Base-by-base conservation (phyloP, 2,888 invertebrate genomes). In the Crepidodera aurea region DNA sequence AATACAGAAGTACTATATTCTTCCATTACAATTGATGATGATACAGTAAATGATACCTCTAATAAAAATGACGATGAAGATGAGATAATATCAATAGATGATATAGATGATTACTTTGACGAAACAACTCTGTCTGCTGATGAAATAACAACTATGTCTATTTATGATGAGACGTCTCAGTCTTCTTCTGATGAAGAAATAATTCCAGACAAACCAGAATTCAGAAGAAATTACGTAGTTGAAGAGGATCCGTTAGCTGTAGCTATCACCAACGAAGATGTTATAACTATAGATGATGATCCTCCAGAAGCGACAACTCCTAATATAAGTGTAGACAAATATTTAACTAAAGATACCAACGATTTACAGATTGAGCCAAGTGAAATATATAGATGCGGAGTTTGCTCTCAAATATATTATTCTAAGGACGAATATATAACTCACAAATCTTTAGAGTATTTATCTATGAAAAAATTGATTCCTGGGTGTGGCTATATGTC, bases 221-320 rank as follows among this genome's bases (percentile, higher is more conserved):
- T n/a, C 7, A 25, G 3, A 25, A 25, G 25, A 25, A 7, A 7
- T 5, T 13, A 10, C 6, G n/a, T 2, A 12, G 1, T 22, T n/a
- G 44, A 44, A n/a, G 3, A 44, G 13, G 44, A 44, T 44, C 44
- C 44, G 1, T 4, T 44, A 44, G 34, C 12, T 13, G 13, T 13
- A 34, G 2, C 12, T 12, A 34, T 12, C 10, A 12, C 13, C 1
- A n/a, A 1, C 1, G 6, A 1, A 3, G 44, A 44, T 3, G 22
- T 44, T 7, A 44, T 44, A 44, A 44, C 44, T 10, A 44, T 44
- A 44, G 44, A 44, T 4, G 44, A 44, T 22, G 44, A 44, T 44
- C 12, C 12, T 19, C 22, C 19, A 13, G 15, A n/a, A 44, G 7
- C 3, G 8, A 7, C 8, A 32, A 7, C 10, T 2, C 44, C 44